phyloP scores from a whole-genome alignment of 1,140 invertebrate species.

The Nasonia longicornis region DNA sequence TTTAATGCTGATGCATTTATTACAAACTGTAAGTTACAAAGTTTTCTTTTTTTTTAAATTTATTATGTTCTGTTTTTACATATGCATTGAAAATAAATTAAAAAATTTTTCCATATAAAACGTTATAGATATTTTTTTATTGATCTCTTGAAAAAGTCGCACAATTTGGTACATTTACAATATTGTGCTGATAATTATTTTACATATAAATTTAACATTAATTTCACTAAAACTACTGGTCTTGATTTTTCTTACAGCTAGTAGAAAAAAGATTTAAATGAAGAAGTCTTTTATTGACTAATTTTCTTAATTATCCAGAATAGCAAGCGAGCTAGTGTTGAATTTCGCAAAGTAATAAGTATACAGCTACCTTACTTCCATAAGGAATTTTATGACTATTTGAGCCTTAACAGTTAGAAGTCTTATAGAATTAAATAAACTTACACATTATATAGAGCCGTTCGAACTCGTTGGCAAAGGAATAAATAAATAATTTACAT shows the following conservation, averaged over 20 bases:
- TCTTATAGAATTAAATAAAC: conserved; percentile 43
- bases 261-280: conserved; percentile 16
- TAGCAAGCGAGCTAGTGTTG: conserved; percentile 20
- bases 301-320: conserved; percentile 31
- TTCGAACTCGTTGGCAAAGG: conserved; percentile 38
- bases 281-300: conserved; percentile 41
- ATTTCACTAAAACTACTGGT: not conserved
- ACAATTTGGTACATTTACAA: conserved; percentile 1
- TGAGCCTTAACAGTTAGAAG: conserved; percentile 40
- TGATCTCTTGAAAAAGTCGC: not conserved
- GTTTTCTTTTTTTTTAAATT: not conserved
- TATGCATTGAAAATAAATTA: conserved; percentile 29
- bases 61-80: conserved; percentile 32
- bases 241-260: not conserved
- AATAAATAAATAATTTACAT: conserved; percentile 47
- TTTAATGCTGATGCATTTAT: conserved; percentile 35
- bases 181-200: conserved; percentile 16
- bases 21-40: conserved; percentile 31
- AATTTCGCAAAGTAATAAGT: conserved; percentile 41
- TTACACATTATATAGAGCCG: conserved; percentile 6
- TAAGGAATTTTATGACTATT: conserved; percentile 45
- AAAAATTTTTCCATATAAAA: conserved; percentile 29
- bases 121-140: conserved; percentile 2
- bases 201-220: conserved; percentile 1
- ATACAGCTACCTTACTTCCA: conserved; percentile 41